These are phyloP conservation scores for Sanderia malayensis DNA, from an alignment of 30 jellyfish, hydroid and myxozoan species.

Conservation along the genomic window DNA sequence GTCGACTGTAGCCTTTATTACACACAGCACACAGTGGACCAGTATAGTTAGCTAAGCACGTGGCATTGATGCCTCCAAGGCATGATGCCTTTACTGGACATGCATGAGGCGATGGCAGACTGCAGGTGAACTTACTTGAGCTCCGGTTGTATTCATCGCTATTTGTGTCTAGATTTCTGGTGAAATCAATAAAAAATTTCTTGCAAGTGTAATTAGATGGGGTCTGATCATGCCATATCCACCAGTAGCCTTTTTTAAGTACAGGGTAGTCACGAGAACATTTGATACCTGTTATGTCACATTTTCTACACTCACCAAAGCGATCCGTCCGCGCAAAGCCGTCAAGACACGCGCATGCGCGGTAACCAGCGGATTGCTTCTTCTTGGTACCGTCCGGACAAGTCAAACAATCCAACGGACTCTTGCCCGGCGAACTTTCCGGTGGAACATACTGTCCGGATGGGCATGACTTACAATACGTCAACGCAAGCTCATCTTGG, in stretches of 20 bases:
- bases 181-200: constrained; percentile 7
- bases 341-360: constrained; percentile 44
- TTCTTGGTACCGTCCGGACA: constrained; percentile 59
- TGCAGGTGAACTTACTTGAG: constrained; percentile 8
- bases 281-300: constrained; percentile 26
- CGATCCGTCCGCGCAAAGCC: constrained; percentile 53
- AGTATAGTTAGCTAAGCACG: constrained; percentile 33
- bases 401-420: constrained; percentile 45
- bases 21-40: constrained; percentile 61
- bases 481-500: constrained; percentile 38
- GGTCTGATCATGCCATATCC: constrained; percentile 22
- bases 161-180: constrained; percentile 16
- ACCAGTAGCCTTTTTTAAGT: constrained; percentile 42
- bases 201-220: constrained; percentile 7
- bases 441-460: constrained; percentile 55
- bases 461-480: constrained; percentile 37
- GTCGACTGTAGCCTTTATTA: constrained; percentile 25
- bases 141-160: constrained; percentile 13
- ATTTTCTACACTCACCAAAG: constrained; percentile 46
- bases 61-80: constrained; percentile 42
- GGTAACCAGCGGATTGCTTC: constrained; percentile 18
- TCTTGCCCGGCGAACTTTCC: constrained; percentile 23
- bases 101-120: constrained; percentile 30
- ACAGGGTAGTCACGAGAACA: constrained; percentile 24
- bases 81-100: constrained; percentile 58